Percentiles rank a stretch among this genome's conserved stretches.
Evolutionary conservation across 1,140 invertebrate species (phyloP).

Genomic region (Coptotermes formosanus): DNA sequence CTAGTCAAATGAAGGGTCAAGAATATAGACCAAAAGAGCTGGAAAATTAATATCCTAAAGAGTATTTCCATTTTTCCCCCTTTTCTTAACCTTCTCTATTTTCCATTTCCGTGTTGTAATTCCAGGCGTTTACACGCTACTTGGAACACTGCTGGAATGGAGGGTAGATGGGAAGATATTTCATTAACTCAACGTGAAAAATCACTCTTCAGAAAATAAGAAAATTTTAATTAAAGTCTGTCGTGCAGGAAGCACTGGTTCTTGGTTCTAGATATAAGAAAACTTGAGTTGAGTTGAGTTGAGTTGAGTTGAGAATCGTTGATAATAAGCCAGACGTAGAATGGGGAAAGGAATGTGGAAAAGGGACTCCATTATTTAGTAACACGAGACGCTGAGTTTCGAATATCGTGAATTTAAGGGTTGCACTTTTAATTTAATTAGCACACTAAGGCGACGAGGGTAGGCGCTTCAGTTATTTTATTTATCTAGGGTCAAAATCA

Average conservation of each 20-base stretch:
- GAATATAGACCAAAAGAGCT: too few relatives aligned
- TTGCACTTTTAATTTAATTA: too few relatives aligned
- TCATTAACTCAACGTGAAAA: not conserved
- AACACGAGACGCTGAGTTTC: too few relatives aligned
- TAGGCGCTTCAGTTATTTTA: too few relatives aligned
- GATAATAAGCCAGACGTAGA: not conserved
- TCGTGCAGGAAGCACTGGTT: not conserved
- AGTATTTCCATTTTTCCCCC: not conserved
- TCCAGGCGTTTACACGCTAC: not conserved
- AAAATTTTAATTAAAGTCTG: slow-evolving; percentile 12
- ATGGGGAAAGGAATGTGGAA: not conserved
- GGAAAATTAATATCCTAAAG: too few relatives aligned
- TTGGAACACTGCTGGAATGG: not conserved
- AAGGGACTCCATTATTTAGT: too few relatives aligned
- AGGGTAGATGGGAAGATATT: not conserved
- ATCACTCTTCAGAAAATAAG: not conserved
- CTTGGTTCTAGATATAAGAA: not conserved
- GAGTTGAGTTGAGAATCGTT: not conserved
- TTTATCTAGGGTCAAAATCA: too few relatives aligned
- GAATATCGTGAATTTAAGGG: too few relatives aligned
- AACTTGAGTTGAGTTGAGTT: not conserved
- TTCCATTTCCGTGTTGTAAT: not conserved
- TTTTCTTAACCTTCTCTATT: not conserved
- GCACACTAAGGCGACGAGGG: too few relatives aligned
- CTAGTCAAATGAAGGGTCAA: too few relatives aligned